Conservation (phyloP, 2,888 invertebrate genomes). For the Salticus scenicus region DNA sequence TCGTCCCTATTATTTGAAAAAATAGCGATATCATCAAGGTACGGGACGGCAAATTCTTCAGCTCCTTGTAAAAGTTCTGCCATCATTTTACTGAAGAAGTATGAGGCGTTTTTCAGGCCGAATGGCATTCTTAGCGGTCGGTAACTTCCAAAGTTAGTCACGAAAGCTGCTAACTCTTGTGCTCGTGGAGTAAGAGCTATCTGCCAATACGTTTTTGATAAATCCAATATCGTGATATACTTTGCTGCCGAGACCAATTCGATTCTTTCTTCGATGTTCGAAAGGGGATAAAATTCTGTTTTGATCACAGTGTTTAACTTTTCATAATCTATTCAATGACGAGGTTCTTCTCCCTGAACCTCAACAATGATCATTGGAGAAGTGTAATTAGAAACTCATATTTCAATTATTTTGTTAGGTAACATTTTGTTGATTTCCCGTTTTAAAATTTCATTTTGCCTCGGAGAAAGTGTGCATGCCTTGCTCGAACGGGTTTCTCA, state of each 20-base stretch:
- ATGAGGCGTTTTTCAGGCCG: conserved; percentile 3
- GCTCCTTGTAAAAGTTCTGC: background rate
- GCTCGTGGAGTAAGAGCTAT: conserved; percentile 13
- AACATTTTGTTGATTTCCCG: conserved; percentile 19
- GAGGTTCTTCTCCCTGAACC: background rate
- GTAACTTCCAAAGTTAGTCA: conserved; percentile 3
- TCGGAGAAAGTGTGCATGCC: background rate
- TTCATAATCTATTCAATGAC: conserved; percentile 18
- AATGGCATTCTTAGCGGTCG: conserved; percentile 1
- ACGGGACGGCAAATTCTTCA: conserved; percentile 26
- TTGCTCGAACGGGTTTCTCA: background rate
- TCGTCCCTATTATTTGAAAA: conserved; percentile 16
- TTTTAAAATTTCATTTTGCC: conserved; percentile 20
- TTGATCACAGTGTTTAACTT: background rate
- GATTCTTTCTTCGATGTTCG: conserved; percentile 24
- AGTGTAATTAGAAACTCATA: conserved; percentile 9
- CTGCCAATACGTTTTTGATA: conserved; percentile 10
- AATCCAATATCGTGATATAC: background rate
- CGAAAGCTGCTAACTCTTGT: background rate
- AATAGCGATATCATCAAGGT: conserved; percentile 36
- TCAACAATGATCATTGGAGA: conserved; percentile 27
- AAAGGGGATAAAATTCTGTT: background rate
- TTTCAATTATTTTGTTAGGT: conserved; percentile 1
- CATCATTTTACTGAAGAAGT: conserved; percentile 17
- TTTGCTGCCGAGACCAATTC: background rate